Evolutionary conservation across 2,113 vertebrate species (phyloP), one percentile per base, ranked within the genome.

Genomic region (Microcebus murinus): DNA sequence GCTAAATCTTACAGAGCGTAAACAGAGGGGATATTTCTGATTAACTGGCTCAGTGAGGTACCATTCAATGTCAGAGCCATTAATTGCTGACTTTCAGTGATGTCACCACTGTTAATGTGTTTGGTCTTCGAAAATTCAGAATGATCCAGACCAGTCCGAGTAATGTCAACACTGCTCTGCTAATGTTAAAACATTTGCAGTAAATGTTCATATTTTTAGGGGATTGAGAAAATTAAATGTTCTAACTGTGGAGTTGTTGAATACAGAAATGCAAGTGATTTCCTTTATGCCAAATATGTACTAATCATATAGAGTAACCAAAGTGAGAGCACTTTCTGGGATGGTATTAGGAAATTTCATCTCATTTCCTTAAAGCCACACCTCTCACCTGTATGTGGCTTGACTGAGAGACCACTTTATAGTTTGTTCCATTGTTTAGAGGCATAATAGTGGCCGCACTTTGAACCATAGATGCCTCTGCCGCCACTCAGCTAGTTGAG

Each of bases 41-140:
- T 94, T 91, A 96, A 80, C 70, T 87, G 80, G 65, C 61, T 97
- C 52, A 8, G 68, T 34, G 90, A 76, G 57, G 70, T 48, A 68
- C 57, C 18, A 13, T 90, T 93, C 80, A 68, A 42, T 95, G 86
- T 96, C 36, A 96, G 83, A 97, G 84, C 76, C 95, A 52, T 93
- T 94, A 97, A 90, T 83, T 90, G 94, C 92, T 91, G 87, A 92
- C 71, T 95, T 76, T 67, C 48, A 55, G 94, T 95, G 96, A 96
- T 63, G 57, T 96, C 88, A 94, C 76, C 84, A 36, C 76, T 34
- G 84, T 85, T 94, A 96, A 96, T 94, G 90, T 97, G 95, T 97
- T 97, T 97, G 94, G 95, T 67, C 83, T 97, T 96, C 1, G 52
- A 90, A 97, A 96, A 95, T 92, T 96, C 93, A 95, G 76, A 91